phyloP scores from a whole-genome alignment of 2,797 vertebrate species.

The Macroramphosus scolopax region DNA sequence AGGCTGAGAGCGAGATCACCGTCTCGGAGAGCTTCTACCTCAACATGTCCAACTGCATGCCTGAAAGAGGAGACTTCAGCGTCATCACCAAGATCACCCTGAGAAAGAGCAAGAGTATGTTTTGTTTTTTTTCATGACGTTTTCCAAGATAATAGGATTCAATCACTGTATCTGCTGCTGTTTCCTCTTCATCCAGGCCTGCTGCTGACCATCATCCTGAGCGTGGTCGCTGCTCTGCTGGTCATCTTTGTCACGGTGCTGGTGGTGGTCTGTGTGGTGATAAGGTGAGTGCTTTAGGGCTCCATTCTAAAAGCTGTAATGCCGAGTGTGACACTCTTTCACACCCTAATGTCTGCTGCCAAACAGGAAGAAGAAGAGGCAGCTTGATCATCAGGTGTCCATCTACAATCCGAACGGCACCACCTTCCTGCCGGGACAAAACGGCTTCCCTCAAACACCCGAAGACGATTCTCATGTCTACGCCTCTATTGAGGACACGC shows the following conservation, averaged over 20 bases:
- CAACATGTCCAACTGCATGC: constrained; percentile 90
- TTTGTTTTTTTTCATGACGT: too few relatives aligned
- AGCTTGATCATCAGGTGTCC: constrained; percentile 66
- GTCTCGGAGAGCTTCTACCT: constrained; percentile 83
- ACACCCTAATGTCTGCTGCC: not conserved
- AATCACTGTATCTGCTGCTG: too few relatives aligned
- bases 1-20: constrained; percentile 55
- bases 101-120: constrained; percentile 57
- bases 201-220: constrained; percentile 66
- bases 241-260: constrained; percentile 54
- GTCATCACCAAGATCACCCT: constrained; percentile 80
- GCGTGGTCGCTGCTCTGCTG: constrained; percentile 69
- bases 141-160: too few relatives aligned
- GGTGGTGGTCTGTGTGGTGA: constrained; percentile 75
- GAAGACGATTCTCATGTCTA: constrained; percentile 85
- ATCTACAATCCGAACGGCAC: constrained; percentile 83
- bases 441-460: constrained; percentile 57
- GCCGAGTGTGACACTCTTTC: not conserved
- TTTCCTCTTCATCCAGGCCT: constrained; percentile 68
- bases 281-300: constrained; percentile 84
- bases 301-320: not conserved
- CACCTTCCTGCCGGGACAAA: constrained; percentile 71
- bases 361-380: constrained; percentile 75
- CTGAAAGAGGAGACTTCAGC: constrained; percentile 65
- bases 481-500: constrained; percentile 86